These are phyloP conservation scores for Caenorhabditis briggsae DNA, from an alignment of 1,140 invertebrate species.

Conservation along the genomic window DNA sequence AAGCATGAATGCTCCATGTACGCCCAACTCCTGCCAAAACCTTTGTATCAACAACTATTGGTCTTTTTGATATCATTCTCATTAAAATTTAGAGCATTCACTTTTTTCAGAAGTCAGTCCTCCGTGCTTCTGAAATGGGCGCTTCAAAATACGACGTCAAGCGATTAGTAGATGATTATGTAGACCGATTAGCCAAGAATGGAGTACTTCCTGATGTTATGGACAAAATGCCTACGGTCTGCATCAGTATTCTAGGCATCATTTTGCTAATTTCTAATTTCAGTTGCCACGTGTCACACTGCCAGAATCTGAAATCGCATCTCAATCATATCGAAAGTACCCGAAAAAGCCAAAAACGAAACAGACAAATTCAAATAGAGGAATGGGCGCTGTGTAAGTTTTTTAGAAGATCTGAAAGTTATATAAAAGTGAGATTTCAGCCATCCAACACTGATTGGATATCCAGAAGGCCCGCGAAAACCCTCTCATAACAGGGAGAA, in stretches of 20 bases:
- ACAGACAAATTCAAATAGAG: neutral
- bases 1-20: constrained; percentile 53
- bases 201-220: constrained; percentile 39
- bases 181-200: constrained; percentile 26
- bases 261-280: neutral
- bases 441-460: constrained; percentile 44
- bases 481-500: neutral
- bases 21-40: constrained; percentile 39
- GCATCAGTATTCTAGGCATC: neutral
- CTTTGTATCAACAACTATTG: constrained; percentile 34
- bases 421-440: neutral
- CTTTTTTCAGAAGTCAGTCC: constrained; percentile 25
- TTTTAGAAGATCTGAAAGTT: neutral
- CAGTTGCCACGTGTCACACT: constrained; percentile 46
- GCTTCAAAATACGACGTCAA: constrained; percentile 50
- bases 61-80: neutral
- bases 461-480: constrained; percentile 5
- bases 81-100: neutral
- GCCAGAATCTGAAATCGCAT: constrained; percentile 21
- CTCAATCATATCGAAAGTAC: constrained; percentile 47
- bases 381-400: constrained; percentile 7
- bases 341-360: constrained; percentile 11
- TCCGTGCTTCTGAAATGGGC: constrained; percentile 40
- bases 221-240: constrained; percentile 14
- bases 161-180: constrained; percentile 42